Evolutionary conservation across 2,888 invertebrate genomes (phyloP), one percentile per base, ranked within the genome.

Genomic region (Linyphia triangularis): DNA sequence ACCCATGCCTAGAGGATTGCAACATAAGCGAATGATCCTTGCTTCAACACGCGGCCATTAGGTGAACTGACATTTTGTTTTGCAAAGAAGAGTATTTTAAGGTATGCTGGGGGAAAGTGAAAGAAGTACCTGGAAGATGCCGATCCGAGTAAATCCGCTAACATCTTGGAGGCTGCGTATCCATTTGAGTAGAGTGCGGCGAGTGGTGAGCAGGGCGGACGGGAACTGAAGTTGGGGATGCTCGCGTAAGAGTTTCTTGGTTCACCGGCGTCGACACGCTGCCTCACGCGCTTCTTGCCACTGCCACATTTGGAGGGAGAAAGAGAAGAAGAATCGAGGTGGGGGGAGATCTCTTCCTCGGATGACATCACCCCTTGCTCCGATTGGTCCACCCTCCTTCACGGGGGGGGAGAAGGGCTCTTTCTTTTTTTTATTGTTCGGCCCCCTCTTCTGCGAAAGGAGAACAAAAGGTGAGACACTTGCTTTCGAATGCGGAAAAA

Each of bases 201-300:
- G 9, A 73, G 51, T 5, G 72, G 26, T 9, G 57, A 26, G n/a
- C 51, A 51, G 51, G 82, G 79, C 7, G 90, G 90, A 40, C 91
- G 85, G 26, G 91, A 90, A 67, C 90, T 89, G 90, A 91, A 92
- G 90, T 91, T 91, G 61, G 92, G 95, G 92, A 95, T 95, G 92
- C 95, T 95, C 92, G 96, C 96, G 95, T 97, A 97, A 94, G 96
- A 96, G 95, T 97, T 97, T 94, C 97, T 96, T 9, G 93, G 93
- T 95, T 97, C 97, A 93, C 97, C 97, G 95, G 97, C 97, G 96
- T 97, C 97, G 95, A 97, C 97, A 94, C 97, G 96, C 95, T 97
- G 97, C 95, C 97, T 95, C 94, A 96, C 96, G 94, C 97, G 96
- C 95, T 97, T 97, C 51, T 51, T 51, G 16, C 16, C 3, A 2